Conservation (phyloP, 2,113 vertebrate genomes). For the Hydrolagus affinis region DNA sequence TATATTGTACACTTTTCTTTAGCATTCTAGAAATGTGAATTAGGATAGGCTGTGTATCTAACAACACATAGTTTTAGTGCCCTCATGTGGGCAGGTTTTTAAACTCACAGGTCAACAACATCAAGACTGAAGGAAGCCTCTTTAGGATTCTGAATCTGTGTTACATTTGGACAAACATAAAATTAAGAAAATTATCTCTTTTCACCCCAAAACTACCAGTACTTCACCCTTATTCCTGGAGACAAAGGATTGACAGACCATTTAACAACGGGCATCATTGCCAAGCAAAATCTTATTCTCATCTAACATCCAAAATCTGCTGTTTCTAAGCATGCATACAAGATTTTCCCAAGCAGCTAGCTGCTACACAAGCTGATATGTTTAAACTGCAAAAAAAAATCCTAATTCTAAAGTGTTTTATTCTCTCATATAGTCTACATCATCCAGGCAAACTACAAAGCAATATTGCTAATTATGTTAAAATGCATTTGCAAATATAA, state of each 20-base stretch:
- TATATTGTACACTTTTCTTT: not conserved
- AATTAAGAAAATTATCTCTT: too few relatives aligned
- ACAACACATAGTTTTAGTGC: not conserved
- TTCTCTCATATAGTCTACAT: not conserved
- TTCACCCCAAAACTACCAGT: not conserved
- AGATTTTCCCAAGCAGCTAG: too few relatives aligned
- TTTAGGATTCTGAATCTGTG: not conserved
- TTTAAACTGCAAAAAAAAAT: too few relatives aligned
- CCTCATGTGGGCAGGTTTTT: conserved; percentile 2
- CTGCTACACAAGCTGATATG: too few relatives aligned
- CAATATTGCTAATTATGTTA: not conserved
- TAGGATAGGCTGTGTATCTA: not conserved
- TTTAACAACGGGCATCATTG: too few relatives aligned
- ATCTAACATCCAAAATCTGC: too few relatives aligned
- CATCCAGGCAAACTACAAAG: not conserved
- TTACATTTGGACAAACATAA: not conserved
- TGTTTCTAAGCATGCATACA: too few relatives aligned
- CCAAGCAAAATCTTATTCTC: too few relatives aligned
- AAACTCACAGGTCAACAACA: not conserved
- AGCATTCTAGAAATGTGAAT: not conserved
- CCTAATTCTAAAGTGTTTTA: too few relatives aligned
- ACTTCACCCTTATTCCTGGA: not conserved
- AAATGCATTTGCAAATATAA: not conserved
- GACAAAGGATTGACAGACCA: too few relatives aligned
- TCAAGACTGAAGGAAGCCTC: not conserved